Base-by-base conservation (phyloP, 2,113 vertebrate genomes). In the Lipotes vexillifer region DNA sequence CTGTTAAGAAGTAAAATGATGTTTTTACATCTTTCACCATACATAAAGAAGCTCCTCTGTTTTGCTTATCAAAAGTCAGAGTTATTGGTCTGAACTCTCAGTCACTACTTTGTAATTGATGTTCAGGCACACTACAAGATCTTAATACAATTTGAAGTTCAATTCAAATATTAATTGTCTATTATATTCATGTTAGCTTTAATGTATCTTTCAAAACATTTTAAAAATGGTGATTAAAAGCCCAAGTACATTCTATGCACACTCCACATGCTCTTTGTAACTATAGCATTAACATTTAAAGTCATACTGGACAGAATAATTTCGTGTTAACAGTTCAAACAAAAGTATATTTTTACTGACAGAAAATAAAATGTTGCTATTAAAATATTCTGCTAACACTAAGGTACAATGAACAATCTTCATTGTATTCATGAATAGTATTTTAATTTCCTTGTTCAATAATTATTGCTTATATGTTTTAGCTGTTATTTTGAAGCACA, bases 131-230 rank as follows among this genome's bases (percentile, higher is more conserved):
- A 94, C 33, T 44, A 33, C 55, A 68, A 96, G 38, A 85, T 59
- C 72, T 52, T 66, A 44, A 82, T n/a, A 87, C 20, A 90, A 88
- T 88, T 65, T 65, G 52, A 97, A 95, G 55, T 95, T 61, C 68
- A 88, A 88, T 44, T 94, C 59, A 92, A 90, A 55, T 92, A 93
- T 44, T 63, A 63, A 46, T 41, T 90, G 55, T 77, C 52, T 66
- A 74, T 38, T 68, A 95, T 52, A 89, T 77, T 95, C 38, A 93
- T 82, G 46, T 93, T 85, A 74, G 44, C 4, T 18, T 80, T 66
- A 90, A 69, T 80, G 69, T 83, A 93, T 77, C 63, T 91, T 96
- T 71, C 36, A 89, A 94, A 93, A 55, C 61, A 92, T 55, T 72
- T 21, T 41, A 2, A 61, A 75, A 91, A 93, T 31, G 72, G 5